A percentile compares a stretch with the other conserved stretches of the same genome.
phyloP scores from a whole-genome alignment of 2,113 vertebrate species.

The Microtus pennsylvanicus region DNA sequence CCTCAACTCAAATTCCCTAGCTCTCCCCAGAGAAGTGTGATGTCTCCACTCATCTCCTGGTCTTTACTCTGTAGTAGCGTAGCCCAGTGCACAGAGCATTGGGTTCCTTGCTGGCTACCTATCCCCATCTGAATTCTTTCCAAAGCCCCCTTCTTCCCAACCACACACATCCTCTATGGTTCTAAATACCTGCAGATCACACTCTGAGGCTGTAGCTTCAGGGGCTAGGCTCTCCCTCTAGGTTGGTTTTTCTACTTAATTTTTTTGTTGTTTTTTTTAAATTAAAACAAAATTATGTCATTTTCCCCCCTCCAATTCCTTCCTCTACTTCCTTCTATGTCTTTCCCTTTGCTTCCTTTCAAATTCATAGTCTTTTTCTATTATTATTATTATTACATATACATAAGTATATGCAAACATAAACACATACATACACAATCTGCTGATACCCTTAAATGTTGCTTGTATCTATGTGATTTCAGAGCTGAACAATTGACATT shows the following conservation, averaged over 20 bases:
- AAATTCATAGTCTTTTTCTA: neutral
- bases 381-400: neutral
- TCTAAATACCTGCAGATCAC: neutral
- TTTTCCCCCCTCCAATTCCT: neutral
- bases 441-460: neutral
- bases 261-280: neutral
- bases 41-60: neutral
- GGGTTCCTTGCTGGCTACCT: neutral
- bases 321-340: neutral
- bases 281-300: neutral
- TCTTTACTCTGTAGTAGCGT: neutral
- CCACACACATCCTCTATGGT: neutral
- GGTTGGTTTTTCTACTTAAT: neutral
- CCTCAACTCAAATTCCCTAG: neutral
- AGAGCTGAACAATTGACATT: neutral
- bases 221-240: neutral
- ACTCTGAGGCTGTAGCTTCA: neutral
- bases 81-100: neutral
- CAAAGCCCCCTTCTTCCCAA: rapidly evolving
- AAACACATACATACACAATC: neutral
- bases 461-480: neutral
- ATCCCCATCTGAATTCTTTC: neutral
- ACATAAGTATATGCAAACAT: neutral
- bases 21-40: neutral
- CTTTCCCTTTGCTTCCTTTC: neutral